Evolutionary conservation across 2,113 vertebrate species (phyloP).

Genomic region (Naja naja): DNA sequence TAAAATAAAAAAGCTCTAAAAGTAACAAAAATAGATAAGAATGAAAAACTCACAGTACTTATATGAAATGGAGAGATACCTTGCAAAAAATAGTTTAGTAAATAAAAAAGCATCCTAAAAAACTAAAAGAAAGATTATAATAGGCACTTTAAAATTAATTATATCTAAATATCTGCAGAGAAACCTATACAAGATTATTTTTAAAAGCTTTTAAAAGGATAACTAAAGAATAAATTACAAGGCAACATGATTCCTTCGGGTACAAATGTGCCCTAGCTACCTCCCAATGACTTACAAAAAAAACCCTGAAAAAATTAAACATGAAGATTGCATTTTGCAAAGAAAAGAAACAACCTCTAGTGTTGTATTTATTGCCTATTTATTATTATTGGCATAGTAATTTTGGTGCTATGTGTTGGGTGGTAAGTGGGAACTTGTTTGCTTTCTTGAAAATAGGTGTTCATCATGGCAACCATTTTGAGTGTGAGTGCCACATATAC

Average conservation of each 20-base stretch:
- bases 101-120: slow-evolving; percentile 35
- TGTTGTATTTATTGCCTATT: background rate
- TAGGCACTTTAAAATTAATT: slow-evolving; percentile 37
- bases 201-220: slow-evolving; percentile 36
- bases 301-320: background rate
- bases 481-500: background rate
- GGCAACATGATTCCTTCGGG: background rate
- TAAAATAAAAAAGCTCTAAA: slow-evolving; percentile 64
- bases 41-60: slow-evolving; percentile 57
- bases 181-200: slow-evolving; percentile 25
- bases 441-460: background rate
- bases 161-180: slow-evolving; percentile 40
- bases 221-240: slow-evolving; percentile 22
- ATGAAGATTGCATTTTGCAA: background rate
- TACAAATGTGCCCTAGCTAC: background rate
- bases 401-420: background rate
- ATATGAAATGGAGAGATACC: slow-evolving; percentile 42
- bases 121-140: slow-evolving; percentile 31
- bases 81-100: slow-evolving; percentile 43
- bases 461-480: background rate
- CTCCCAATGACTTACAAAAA: background rate
- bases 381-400: background rate
- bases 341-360: background rate
- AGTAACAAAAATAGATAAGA: slow-evolving; percentile 67
- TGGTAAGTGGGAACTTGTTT: background rate